These are phyloP conservation scores for Bursaphelenchus okinawaensis DNA, from an alignment of 2,888 invertebrate species.

Conservation along the genomic window DNA sequence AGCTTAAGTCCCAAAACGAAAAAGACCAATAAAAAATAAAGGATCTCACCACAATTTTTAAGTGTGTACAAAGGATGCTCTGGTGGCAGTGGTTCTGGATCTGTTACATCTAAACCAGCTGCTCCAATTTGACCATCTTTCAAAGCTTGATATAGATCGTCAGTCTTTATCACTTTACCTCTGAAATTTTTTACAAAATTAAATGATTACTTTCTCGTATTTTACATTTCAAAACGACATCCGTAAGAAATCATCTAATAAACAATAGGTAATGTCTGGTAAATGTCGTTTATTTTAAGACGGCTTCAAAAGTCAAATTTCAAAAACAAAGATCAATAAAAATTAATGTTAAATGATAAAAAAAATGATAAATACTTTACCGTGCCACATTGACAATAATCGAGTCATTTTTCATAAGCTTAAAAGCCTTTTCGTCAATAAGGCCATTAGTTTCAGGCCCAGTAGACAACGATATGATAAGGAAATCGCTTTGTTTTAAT, in stretches of 20 bases:
- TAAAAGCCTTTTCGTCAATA: slow-evolving; percentile 75
- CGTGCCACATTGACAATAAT: slow-evolving; percentile 79
- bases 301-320: neutral
- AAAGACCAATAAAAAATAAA: neutral
- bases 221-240: no score
- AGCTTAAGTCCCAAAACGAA: no score
- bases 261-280: no score
- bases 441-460: slow-evolving; percentile 73
- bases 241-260: no score
- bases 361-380: neutral
- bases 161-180: slow-evolving; percentile 68
- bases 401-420: slow-evolving; percentile 77
- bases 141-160: slow-evolving; percentile 73
- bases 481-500: slow-evolving; percentile 74
- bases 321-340: neutral
- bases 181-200: no score
- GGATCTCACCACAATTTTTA: slow-evolving; percentile 73
- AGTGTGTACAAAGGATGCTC: slow-evolving; percentile 72
- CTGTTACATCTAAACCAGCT: slow-evolving; percentile 84
- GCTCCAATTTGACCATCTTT: slow-evolving; percentile 69
- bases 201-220: no score
- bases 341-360: no score
- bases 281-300: neutral
- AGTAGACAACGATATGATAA: slow-evolving; percentile 74
- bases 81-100: slow-evolving; percentile 80